phyloP scores from a whole-genome alignment of 2,113 vertebrate genomes.

The Plectropomus leopardus region DNA sequence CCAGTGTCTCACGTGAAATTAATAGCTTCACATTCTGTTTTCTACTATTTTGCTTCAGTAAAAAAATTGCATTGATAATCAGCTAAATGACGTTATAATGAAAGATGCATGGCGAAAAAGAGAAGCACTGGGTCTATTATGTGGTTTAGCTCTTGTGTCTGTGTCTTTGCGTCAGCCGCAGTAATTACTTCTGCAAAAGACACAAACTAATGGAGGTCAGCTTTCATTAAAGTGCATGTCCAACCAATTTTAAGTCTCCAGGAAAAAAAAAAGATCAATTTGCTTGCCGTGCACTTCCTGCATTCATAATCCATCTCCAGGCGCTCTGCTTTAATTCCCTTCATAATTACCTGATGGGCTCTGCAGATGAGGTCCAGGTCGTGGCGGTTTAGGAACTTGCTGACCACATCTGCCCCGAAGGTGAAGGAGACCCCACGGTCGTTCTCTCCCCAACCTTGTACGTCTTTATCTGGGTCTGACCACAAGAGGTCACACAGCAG shows the following conservation, averaged over 20 bases:
- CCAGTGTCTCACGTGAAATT: background rate
- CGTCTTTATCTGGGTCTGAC: conserved; percentile 99
- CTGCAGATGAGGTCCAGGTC: conserved; percentile 99
- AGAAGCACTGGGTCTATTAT: conserved; percentile 8
- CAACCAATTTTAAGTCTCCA: background rate
- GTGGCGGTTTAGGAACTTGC: conserved; percentile 99
- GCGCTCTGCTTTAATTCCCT: background rate
- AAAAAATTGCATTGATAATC: background rate
- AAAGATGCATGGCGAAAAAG: background rate
- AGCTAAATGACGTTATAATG: background rate
- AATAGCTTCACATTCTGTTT: background rate
- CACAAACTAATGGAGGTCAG: conserved; percentile 4
- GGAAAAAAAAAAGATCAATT: background rate
- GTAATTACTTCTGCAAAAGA: conserved; percentile 11
- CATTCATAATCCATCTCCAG: background rate
- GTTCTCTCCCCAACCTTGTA: conserved; percentile 99
- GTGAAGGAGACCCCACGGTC: conserved; percentile 99
- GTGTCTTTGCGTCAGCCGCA: conserved; percentile 5
- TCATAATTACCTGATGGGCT: conserved; percentile 93
- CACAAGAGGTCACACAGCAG: conserved; percentile 97
- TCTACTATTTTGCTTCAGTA: background rate
- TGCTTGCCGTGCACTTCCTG: background rate
- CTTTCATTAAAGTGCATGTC: background rate
- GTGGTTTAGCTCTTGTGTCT: conserved; percentile 3
- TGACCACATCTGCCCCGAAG: conserved; percentile 98